Base-by-base conservation (phyloP, 2,888 invertebrate genomes). In the Hetaerina titia region DNA sequence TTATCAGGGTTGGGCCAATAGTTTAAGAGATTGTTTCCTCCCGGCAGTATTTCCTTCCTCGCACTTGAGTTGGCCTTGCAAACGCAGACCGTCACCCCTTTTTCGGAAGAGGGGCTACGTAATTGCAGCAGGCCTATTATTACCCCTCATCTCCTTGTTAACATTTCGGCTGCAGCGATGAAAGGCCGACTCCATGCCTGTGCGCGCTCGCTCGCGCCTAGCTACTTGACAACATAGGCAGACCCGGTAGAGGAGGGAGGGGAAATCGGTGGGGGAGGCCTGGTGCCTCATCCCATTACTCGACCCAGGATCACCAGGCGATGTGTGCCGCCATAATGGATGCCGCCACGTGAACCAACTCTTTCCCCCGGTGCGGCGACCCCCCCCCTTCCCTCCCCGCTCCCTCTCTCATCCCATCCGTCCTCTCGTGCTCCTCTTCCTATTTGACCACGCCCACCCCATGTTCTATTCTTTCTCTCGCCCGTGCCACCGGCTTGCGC, bases 401-500 rank as follows among this genome's bases (percentile, higher is more conserved):
- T n/a, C 89, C 89, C 60, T n/a, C 58, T 11, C 90, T 88, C 45
- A 8, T n/a, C 15, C 31, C 31, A 45, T 13, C 45, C 89, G 58
- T 57, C 69, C 92, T 69, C 64, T 92, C 92, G 31, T 60, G 63
- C 64, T 57, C 56, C 92, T 45, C 92, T 31, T 90, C 90, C 90
- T 92, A 69, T 92, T 92, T 74, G 74, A 69, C 92, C 92, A 92
- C 92, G 92, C 92, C 92, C 74, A 74, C 92, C 69, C 69, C 92
- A 69, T 92, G 92, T 92, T 74, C 92, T 56, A 92, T 74, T 92
- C 92, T 69, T 92, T 92, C 81, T 81, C 31, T 81, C 81, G 1
- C 81, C 81, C 5, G 13, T 19, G 22, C 22, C 22, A 17, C 69
- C 69, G 74, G 81, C 31, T 31, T 81, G 81, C 81, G 81, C 31